Percentiles rank a stretch among this genome's conserved stretches.
phyloP scores from a whole-genome alignment of 2,797 vertebrate species.

The Oreonectes daqikongensis region DNA sequence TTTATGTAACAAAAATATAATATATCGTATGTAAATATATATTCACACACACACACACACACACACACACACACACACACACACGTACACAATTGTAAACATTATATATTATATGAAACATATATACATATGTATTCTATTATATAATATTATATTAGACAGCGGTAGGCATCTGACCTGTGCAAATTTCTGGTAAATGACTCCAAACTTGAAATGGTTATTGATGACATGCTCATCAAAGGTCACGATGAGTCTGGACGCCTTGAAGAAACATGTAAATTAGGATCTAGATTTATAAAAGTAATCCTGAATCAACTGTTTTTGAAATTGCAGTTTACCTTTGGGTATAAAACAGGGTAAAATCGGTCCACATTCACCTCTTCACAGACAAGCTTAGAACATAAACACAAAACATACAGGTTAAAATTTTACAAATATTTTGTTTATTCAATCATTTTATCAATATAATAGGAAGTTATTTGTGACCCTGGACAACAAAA shows the following conservation, averaged over 20 bases:
- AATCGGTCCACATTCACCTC: constrained; percentile 95
- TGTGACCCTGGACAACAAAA: no score
- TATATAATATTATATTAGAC: no score
- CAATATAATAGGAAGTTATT: no score
- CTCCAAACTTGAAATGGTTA: constrained; percentile 97
- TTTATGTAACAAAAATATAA: no score
- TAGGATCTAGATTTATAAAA: constrained; percentile 3
- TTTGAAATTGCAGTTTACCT: constrained; percentile 73
- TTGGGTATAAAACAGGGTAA: constrained; percentile 93
- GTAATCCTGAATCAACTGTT: neutral
- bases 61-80: no score
- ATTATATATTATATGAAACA: no score
- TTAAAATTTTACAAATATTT: neutral
- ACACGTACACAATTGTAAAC: no score
- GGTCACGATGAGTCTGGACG: constrained; percentile 90
- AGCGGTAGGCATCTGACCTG: constrained; percentile 89
- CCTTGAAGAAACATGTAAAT: constrained; percentile 68
- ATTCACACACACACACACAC: no score
- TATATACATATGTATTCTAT: no score
- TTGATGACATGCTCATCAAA: constrained; percentile 96
- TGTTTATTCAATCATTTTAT: neutral
- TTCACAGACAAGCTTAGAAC: constrained; percentile 87
- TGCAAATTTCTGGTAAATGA: constrained; percentile 93
- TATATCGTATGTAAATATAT: no score
- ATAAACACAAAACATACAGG: neutral